Evolutionary conservation across 2,113 vertebrate genomes (phyloP).

Genomic region (Lynx canadensis): DNA sequence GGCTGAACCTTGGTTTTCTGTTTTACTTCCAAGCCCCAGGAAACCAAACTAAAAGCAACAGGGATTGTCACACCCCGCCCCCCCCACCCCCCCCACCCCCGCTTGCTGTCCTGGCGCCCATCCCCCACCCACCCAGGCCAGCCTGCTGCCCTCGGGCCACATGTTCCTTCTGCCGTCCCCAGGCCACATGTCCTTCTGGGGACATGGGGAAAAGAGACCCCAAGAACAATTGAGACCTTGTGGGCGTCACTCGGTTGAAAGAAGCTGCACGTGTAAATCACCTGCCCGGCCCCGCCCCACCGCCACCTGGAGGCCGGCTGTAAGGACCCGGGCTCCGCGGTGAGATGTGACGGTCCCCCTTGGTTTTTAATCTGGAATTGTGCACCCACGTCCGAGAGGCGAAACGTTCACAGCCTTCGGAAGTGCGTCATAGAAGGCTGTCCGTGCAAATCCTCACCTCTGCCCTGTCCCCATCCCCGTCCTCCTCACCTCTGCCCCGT

Average conservation of each 20-base stretch:
- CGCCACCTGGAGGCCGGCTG: not conserved
- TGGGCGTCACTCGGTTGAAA: too few relatives aligned
- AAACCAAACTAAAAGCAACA: conserved; percentile 74
- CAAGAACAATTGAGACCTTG: too few relatives aligned
- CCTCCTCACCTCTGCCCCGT: not conserved
- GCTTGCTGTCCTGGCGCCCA: too few relatives aligned
- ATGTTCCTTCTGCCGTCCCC: conserved; percentile 41
- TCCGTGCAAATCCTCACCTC: not conserved
- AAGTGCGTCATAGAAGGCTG: not conserved
- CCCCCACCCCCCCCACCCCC: too few relatives aligned
- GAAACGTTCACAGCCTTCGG: not conserved
- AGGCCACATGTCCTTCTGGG: too few relatives aligned
- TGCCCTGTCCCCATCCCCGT: accelerated
- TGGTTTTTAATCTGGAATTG: not conserved
- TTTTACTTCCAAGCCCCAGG: conserved; percentile 68
- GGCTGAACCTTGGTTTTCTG: not conserved
- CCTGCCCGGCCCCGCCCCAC: not conserved
- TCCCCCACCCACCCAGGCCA: not conserved
- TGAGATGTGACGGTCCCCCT: not conserved
- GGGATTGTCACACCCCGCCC: conserved; percentile 26
- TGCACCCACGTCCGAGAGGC: not conserved
- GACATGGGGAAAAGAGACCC: not conserved
- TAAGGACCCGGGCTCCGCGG: accelerated
- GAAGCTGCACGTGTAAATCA: not conserved
- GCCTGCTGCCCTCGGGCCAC: conserved; percentile 62